These are phyloP conservation scores for Drosophila dives DNA, from an alignment of 2,888 invertebrate species.

Conservation along the genomic window DNA sequence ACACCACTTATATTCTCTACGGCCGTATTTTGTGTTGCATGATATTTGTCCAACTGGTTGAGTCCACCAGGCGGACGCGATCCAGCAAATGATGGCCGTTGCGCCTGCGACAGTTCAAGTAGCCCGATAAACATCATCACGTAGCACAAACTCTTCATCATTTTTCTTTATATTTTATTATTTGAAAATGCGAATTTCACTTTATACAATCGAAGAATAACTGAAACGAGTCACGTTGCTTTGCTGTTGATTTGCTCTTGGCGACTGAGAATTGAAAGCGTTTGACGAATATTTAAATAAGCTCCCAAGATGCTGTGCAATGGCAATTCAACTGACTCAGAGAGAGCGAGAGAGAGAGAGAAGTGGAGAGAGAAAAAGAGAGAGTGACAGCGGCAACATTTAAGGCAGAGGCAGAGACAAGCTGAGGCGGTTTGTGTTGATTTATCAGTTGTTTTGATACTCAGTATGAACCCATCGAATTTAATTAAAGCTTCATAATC, in stretches of 20 bases:
- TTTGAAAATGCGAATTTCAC: constrained; percentile 45
- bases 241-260: constrained; percentile 18
- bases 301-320: constrained; percentile 48
- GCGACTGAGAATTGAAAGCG: constrained; percentile 52
- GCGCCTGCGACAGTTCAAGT: constrained; percentile 75
- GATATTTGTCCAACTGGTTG: constrained; percentile 86
- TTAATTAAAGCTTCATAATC: neutral
- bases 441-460: constrained; percentile 25
- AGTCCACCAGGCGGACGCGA: constrained; percentile 86
- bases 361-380: neutral
- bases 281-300: constrained; percentile 65
- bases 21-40: constrained; percentile 58
- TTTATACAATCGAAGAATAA: constrained; percentile 14
- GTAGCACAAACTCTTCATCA: constrained; percentile 36
- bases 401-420: neutral
- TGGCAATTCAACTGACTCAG: constrained; percentile 31
- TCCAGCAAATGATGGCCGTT: constrained; percentile 89
- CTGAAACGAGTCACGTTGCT: constrained; percentile 12
- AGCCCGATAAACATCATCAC: constrained; percentile 35
- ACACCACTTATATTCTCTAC: constrained; percentile 57
- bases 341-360: neutral
- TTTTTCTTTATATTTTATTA: constrained; percentile 11
- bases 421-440: constrained; percentile 4
- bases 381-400: neutral
- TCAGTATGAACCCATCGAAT: constrained; percentile 13